Evolutionary conservation across 2,113 vertebrate genomes (phyloP).

Genomic region (Bos javanicus): DNA sequence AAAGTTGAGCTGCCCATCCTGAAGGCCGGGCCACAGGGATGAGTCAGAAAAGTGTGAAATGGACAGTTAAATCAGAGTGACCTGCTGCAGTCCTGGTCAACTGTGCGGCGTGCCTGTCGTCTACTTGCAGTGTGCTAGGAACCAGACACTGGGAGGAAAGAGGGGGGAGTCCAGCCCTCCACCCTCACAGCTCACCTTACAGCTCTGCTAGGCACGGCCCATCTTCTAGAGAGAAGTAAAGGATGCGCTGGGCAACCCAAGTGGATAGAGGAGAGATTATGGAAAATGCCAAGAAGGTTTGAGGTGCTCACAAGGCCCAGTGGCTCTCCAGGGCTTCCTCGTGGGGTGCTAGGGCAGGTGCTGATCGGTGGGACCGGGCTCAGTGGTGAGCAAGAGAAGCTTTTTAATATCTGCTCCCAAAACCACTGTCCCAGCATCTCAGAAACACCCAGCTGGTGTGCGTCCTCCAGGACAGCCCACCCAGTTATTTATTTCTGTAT

Average conservation of each 20-base stretch:
- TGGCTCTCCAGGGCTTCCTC: not conserved
- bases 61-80: not conserved
- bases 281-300: not conserved
- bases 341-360: not conserved
- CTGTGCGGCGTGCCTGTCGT: not conserved
- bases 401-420: not conserved
- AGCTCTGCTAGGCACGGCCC: too few species aligned
- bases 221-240: not conserved
- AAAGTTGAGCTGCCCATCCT: not conserved
- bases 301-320: not conserved
- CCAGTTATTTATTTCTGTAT: slow-evolving; percentile 6
- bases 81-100: not conserved
- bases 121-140: not conserved
- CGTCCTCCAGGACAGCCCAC: not conserved
- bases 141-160: not conserved
- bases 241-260: too few species aligned
- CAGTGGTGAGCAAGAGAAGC: not conserved
- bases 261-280: not conserved
- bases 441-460: slow-evolving; percentile 26
- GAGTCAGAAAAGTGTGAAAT: not conserved
- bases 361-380: not conserved
- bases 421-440: not conserved
- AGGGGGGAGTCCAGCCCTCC: not conserved
- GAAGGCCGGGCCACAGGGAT: not conserved
- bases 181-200: not conserved